Evolutionary conservation across 2,888 invertebrate species (phyloP), one percentile per base, ranked within the genome.

Genomic region (Diploptera punctata): DNA sequence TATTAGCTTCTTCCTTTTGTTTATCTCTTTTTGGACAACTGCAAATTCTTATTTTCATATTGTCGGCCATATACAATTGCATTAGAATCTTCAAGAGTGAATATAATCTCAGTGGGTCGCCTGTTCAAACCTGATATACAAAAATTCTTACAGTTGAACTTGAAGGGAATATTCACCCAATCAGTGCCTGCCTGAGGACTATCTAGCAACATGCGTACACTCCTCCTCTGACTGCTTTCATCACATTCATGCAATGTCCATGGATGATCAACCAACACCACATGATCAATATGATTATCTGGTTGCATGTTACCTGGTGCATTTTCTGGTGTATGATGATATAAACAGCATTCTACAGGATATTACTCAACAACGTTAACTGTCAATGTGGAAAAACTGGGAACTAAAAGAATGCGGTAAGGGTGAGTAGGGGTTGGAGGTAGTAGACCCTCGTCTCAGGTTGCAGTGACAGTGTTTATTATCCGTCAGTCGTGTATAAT

Each of bases 21-120:
- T 47, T 69, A 31, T 69, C 69, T 13, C 69, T 26, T 19, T 69
- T 69, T 2, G 69, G 69, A 26, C 61, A 69, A 31, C 69, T 69
- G 31, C 69, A 69, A n/a, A 60, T 60, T 5, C 69, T n/a, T 0
- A 60, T 47, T 21, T 69, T 44, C 60, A 69, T 29, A 21, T 1
- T n/a, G 24, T 5, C 69, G 57, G 1, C 69, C 69, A 13, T 43
- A 44, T 7, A 69, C 60, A n/a, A n/a, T n/a, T n/a, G n/a, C n/a
- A n/a, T n/a, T n/a, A n/a, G 9, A 9, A 29, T 29, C 16, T 29
- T 57, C 57, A 1, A 57, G 57, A 13, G 57, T 57, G 21, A 57
- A 57, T 5, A 57, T 57, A 13, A 57, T 29, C 29, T 57, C 57
- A 16, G 18, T 57, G n/a, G 29, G 29, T 9, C 57, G 29, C 18